These are phyloP conservation scores for Octopus bimaculoides DNA, from an alignment of 1,140 invertebrate species.

Conservation along the genomic window DNA sequence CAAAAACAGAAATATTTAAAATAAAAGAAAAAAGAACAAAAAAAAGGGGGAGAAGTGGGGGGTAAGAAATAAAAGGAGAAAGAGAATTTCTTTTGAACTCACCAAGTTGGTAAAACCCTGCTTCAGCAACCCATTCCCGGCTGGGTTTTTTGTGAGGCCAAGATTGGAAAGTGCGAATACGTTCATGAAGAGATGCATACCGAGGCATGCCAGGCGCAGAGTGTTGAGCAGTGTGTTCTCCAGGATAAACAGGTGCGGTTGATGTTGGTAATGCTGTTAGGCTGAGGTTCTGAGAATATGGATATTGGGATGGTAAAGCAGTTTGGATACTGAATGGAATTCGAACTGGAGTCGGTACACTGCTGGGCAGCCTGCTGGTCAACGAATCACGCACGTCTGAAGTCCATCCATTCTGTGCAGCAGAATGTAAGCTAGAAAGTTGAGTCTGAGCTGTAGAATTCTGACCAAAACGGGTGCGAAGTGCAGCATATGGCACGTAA, in stretches of 20 bases:
- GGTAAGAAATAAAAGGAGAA: neutral
- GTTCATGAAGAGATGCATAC: conserved; percentile 3
- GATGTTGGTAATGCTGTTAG: neutral
- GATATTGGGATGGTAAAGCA: neutral
- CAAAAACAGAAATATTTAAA: too few species aligned
- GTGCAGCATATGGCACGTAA: conserved; percentile 2
- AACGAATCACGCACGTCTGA: neutral
- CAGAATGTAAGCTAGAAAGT: conserved; percentile 5
- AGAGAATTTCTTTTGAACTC: neutral
- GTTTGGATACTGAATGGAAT: conserved; percentile 6
- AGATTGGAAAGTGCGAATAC: conserved; percentile 7
- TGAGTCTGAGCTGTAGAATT: neutral
- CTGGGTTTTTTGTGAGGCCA: conserved; percentile 2
- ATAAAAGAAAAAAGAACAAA: too few species aligned
- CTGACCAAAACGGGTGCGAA: conserved; percentile 5
- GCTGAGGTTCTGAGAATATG: neutral
- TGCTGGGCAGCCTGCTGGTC: neutral
- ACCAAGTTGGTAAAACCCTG: conserved; percentile 5
- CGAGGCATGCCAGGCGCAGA: neutral
- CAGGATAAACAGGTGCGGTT: neutral
- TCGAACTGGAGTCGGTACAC: neutral
- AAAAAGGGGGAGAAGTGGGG: neutral
- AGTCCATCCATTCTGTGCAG: neutral
- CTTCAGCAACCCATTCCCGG: conserved; percentile 5
- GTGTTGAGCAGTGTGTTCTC: neutral